A percentile compares a stretch with the other conserved stretches of the same genome.
Evolutionary conservation across 2,888 invertebrate genomes (phyloP).

Genomic region (Parnassius orleans): DNA sequence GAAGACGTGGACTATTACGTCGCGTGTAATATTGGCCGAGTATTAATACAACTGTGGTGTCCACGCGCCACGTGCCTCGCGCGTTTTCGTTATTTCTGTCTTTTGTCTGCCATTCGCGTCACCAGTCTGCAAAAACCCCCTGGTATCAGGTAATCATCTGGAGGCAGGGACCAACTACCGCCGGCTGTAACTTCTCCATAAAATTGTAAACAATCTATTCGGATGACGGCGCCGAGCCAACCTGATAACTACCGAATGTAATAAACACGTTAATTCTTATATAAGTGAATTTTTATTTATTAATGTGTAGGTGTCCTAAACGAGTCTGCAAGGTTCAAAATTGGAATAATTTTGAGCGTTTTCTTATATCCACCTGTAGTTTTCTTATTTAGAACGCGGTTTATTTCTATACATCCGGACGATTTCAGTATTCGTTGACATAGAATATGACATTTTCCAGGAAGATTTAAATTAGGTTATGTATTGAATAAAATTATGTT

Average conservation of each 20-base stretch:
- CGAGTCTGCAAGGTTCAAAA: too few relatives aligned
- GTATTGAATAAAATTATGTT: too few relatives aligned
- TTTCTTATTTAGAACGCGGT: neutral
- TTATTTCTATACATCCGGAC: neutral
- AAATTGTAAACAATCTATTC: neutral
- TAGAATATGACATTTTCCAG: too few relatives aligned
- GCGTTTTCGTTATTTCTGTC: slow-evolving; percentile 1
- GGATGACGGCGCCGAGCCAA: neutral
- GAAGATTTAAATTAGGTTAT: too few relatives aligned
- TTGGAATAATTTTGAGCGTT: neutral
- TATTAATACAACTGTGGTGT: slow-evolving; percentile 42
- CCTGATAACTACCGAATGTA: neutral
- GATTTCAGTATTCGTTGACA: neutral
- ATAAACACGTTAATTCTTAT: neutral
- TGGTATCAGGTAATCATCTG: neutral
- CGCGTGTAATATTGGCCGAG: slow-evolving; percentile 39
- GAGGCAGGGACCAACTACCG: neutral
- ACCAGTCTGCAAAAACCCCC: neutral
- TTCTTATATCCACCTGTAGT: neutral
- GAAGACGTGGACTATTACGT: slow-evolving; percentile 7
- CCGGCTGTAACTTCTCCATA: neutral
- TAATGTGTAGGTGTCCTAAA: neutral
- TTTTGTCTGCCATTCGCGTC: neutral
- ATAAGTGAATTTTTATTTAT: neutral
- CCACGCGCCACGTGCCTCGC: slow-evolving; percentile 35